Base-by-base conservation (phyloP, 2,888 invertebrate genomes). In the Loripinus fragilis region DNA sequence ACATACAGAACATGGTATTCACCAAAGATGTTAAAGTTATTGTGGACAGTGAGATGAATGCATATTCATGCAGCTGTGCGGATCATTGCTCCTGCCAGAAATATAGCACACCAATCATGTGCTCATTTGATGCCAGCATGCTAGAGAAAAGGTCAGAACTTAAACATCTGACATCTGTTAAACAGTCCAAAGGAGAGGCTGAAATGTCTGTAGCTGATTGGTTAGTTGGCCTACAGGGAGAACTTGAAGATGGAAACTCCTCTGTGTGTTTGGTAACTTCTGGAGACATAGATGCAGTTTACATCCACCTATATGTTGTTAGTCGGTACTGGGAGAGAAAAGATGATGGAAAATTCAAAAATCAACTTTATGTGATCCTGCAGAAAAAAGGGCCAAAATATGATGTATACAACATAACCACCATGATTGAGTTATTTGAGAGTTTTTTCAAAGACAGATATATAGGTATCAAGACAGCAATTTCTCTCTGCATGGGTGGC, bases 21-120 rank as follows among this genome's bases (percentile, higher is more conserved):
- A n/a, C 23, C 10, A 52, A 28, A 12, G 5, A 25, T 15, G 5
- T 52, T 15, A 10, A 2, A 1, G 3, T 52, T 5, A 52, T 52
- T 7, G 48, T 72, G 20, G 76, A 76, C 60, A 76, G 76, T 67
- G 76, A 76, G 52, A 15, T 71, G 12, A 23, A 25, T 25, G 15
- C 10, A 52, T 1, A 8, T 20, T 20, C 17, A 2, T 52, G 52
- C 28, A 23, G 28, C 25, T 52, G 52, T 52, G n/a, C 10, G 10
- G 25, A 52, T n/a, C 3, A n/a, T 25, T 52, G 52, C 25, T 52
- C 25, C 5, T 52, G 52, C 15, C 52, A 3, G 25, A 23, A 23
- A 7, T 52, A 52, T n/a, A 25, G 52, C 15, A 52, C 3, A 28
- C 52, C 52, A 20, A 15, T 52, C 28, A 25, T 10, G n/a, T 28